Evolutionary conservation across 2,888 invertebrate species (phyloP), one percentile per base, ranked within the genome.

Genomic region (Rhorus exstirpatorius): DNA sequence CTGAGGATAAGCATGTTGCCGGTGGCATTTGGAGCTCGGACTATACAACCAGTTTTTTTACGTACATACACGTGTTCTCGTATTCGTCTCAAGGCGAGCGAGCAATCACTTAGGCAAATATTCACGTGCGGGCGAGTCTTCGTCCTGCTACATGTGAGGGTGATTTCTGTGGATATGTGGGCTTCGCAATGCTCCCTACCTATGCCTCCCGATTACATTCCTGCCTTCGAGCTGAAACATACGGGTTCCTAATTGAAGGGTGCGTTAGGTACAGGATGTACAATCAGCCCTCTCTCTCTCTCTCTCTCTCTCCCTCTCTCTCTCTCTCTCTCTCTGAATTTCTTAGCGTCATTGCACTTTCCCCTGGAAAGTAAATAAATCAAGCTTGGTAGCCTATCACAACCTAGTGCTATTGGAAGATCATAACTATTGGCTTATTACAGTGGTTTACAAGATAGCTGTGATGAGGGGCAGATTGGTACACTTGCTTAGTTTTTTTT

Each of bases 21-120:
- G 60, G 63, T 55, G 44, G 74, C 31, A 41, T 49, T 71, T 65
- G 51, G 3, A 44, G 53, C 65, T 61, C 44, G 77, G 61, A 70
- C 72, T n/a, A n/a, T 63, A 21, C 46, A 70, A 51, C 44, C 51
- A 53, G 38, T 60, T 38, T 31, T 51, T n/a, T n/a, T n/a, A 53
- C 58, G 24, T 46, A 51, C 14, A 14, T n/a, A 63, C n/a, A 61
- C 55, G 76, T 79, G 41, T 49, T 49, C 61, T 65, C 71, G 71
- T 53, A 77, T 84, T 74, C 84, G 85, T 86, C 74, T 87, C 85
- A 80, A 87, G 86, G 85, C 86, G 86, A 87, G 88, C 83, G 80
- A 79, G 78, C 82, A 82, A 86, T 86, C 92, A 91, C 92, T 92
- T 91, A 90, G 88, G 90, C 90, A 92, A 92, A 92, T 92, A 92